Evolutionary conservation across 2,113 vertebrate genomes (phyloP).

Genomic region (Microcebus jonahi): DNA sequence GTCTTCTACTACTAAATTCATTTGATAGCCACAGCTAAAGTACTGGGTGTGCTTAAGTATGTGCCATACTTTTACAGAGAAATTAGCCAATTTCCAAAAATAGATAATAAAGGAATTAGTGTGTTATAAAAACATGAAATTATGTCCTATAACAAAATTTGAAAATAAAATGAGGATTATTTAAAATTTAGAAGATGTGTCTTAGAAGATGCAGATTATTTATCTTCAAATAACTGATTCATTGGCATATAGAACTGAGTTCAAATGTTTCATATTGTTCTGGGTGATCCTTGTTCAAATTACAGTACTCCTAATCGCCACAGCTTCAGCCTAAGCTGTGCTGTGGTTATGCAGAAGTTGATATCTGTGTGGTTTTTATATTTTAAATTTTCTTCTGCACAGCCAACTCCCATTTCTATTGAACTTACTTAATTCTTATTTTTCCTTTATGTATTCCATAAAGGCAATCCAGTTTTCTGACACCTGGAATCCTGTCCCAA

Average conservation of each 20-base stretch:
- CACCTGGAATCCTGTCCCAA: background rate
- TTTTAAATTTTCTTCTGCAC: background rate
- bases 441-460: background rate
- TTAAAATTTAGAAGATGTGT: background rate
- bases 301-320: background rate
- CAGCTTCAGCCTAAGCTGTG: background rate
- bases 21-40: background rate
- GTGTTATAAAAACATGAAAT: background rate
- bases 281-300: background rate
- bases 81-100: background rate
- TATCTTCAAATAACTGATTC: background rate
- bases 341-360: background rate
- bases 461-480: background rate
- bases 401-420: background rate
- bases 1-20: background rate
- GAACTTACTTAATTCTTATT: background rate
- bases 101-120: background rate
- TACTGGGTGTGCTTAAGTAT: background rate
- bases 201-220: accelerated
- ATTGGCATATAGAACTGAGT: background rate
- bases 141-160: background rate
- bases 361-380: background rate
- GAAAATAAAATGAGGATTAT: background rate
- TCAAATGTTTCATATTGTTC: background rate
- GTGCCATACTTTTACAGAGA: background rate